Percentiles rank a stretch among this genome's conserved stretches.
Conservation (phyloP, 2,888 invertebrate species). For the Aelia acuminata region DNA sequence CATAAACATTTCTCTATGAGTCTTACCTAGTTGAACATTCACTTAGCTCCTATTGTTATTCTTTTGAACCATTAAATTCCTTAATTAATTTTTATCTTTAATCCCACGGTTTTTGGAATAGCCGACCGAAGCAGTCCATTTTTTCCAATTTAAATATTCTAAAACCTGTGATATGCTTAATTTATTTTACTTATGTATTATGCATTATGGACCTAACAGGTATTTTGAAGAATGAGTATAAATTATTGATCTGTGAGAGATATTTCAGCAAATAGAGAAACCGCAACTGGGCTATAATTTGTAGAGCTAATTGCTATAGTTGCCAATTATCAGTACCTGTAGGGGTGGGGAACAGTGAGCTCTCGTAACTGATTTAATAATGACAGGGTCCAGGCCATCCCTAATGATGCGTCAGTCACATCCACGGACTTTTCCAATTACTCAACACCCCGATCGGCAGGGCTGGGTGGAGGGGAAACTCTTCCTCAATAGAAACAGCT, state of each 20-base stretch:
- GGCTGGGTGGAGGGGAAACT: background rate
- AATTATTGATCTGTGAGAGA: background rate
- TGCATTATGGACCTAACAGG: too few species aligned
- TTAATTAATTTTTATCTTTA: too few species aligned
- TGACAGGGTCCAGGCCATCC: background rate
- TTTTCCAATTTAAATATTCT: too few species aligned
- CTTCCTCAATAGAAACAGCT: background rate
- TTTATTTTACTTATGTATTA: too few species aligned
- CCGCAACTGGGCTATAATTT: background rate
- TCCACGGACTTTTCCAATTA: background rate
- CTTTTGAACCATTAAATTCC: too few species aligned
- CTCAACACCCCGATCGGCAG: background rate
- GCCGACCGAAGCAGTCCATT: too few species aligned
- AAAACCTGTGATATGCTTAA: too few species aligned
- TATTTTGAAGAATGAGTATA: background rate
- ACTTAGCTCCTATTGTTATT: too few species aligned
- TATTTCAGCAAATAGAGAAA: background rate
- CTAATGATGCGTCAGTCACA: constrained; percentile 26
- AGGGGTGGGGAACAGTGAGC: background rate
- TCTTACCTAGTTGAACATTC: too few species aligned
- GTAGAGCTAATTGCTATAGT: background rate
- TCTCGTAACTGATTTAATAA: background rate
- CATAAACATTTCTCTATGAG: too few species aligned
- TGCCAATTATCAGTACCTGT: too few species aligned
- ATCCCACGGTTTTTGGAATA: too few species aligned